Conservation (phyloP, 2,113 vertebrate genomes). For the Mastomys coucha region DNA sequence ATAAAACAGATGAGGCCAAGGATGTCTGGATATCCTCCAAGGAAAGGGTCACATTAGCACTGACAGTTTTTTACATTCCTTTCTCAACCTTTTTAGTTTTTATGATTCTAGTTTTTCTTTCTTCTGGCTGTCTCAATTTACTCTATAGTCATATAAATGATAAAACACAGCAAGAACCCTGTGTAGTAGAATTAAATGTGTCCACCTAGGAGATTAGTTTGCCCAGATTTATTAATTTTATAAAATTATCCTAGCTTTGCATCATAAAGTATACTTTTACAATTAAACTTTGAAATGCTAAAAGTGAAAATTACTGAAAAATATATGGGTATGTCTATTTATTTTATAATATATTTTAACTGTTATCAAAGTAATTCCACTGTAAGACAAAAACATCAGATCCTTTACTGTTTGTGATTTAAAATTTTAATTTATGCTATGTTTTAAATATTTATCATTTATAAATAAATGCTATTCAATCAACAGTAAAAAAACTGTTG, state of each 20-base stretch:
- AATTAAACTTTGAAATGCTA: neutral
- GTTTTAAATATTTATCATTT: neutral
- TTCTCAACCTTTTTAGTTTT: neutral
- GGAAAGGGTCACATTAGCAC: neutral
- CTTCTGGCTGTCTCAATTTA: neutral
- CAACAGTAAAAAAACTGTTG: neutral
- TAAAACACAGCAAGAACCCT: neutral
- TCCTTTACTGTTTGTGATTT: neutral
- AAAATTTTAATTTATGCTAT: slow-evolving; percentile 20
- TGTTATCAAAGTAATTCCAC: neutral
- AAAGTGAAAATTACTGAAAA: neutral
- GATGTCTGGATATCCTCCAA: no score
- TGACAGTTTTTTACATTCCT: neutral
- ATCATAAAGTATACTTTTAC: neutral
- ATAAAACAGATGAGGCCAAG: neutral
- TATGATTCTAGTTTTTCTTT: neutral
- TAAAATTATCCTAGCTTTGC: neutral
- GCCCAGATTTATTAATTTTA: neutral
- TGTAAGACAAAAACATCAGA: neutral
- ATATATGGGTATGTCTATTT: neutral
- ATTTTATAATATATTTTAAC: slow-evolving; percentile 6
- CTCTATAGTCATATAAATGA: neutral
- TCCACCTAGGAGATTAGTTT: neutral
- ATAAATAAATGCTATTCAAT: neutral
- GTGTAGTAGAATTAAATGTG: neutral